These are phyloP conservation scores for Cylas formicarius DNA, from an alignment of 1,140 invertebrate genomes.

Conservation along the genomic window DNA sequence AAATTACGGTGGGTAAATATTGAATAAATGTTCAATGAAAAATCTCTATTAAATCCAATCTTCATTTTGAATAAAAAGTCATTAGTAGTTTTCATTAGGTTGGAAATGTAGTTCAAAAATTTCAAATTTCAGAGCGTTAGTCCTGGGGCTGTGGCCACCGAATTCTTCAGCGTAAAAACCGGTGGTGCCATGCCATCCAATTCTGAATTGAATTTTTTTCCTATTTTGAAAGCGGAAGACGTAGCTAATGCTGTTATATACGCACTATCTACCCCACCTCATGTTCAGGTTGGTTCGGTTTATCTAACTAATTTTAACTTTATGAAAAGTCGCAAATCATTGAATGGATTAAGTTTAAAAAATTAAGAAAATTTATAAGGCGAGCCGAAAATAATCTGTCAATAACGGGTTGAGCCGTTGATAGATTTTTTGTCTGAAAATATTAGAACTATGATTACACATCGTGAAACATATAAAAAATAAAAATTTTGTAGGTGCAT, in stretches of 20 bases:
- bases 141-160: conserved; percentile 16
- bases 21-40: background rate
- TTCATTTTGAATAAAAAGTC: background rate
- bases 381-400: too few relatives aligned
- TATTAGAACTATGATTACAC: too few relatives aligned
- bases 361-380: too few relatives aligned
- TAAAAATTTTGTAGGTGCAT: too few relatives aligned
- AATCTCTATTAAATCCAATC: background rate
- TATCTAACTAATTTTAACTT: too few relatives aligned
- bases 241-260: conserved; percentile 54
- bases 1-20: conserved; percentile 41
- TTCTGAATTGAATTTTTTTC: background rate
- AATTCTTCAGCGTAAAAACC: background rate
- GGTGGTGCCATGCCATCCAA: background rate
- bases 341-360: too few relatives aligned
- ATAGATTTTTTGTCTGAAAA: too few relatives aligned
- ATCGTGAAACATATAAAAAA: too few relatives aligned
- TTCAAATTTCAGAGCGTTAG: conserved; percentile 25
- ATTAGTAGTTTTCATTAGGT: background rate
- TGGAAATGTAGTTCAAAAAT: too few relatives aligned
- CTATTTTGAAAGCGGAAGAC: conserved; percentile 36
- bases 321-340: too few relatives aligned
- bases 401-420: too few relatives aligned
- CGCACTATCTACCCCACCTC: conserved; percentile 49
- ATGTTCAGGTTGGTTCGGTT: conserved; percentile 57